Evolutionary conservation across 1,140 invertebrate genomes (phyloP), one percentile per base, ranked within the genome.

Genomic region (Conus betulinus): DNA sequence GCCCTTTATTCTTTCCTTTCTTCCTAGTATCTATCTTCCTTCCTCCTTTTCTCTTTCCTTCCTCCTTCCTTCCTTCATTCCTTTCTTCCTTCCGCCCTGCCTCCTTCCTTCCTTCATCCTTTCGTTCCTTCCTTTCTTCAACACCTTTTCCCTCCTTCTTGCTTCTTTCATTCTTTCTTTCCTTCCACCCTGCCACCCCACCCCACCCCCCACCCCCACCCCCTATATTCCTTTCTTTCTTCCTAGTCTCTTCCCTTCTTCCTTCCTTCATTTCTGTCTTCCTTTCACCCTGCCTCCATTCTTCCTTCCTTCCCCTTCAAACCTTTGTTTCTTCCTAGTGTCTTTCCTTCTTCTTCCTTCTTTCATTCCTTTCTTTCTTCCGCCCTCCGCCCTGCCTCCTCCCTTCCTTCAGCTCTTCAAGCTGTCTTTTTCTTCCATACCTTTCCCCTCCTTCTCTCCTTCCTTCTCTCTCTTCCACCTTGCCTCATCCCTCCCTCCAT

Each of bases 221-320:
- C 82, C 55, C 74, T 7, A 8, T 81, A 23, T 53, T 52, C 55
- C 82, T 71, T 52, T 53, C 82, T 53, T 52, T 55, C 57, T 84
- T 27, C 17, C 39, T 23, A 15, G 11, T 27, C 8, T 27, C 8
- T 27, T 23, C 7, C 17, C 52, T n/a, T 88, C 27, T 81, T 10
- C 55, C 55, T 57, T 25, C 23, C 20, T 79, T 55, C 87, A 23
- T 67, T 84, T 88, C 60, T 88, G 17, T 86, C 83, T 84, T n/a
- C 39, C 25, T 23, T 25, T 4, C 15, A 60, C 57, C 57, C 15
- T 60, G 8, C 8, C 15, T 60, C 15, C 57, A 60, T 60, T 8
- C 57, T 8, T 60, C 15, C 57, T 11, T 15, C 57, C 1, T 60
- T 57, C 6, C 13, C 15, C 15, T 60, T 0, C 57, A 60, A 11